These are phyloP conservation scores for Achroia grisella DNA, from an alignment of 1,140 invertebrate genomes.

Conservation along the genomic window DNA sequence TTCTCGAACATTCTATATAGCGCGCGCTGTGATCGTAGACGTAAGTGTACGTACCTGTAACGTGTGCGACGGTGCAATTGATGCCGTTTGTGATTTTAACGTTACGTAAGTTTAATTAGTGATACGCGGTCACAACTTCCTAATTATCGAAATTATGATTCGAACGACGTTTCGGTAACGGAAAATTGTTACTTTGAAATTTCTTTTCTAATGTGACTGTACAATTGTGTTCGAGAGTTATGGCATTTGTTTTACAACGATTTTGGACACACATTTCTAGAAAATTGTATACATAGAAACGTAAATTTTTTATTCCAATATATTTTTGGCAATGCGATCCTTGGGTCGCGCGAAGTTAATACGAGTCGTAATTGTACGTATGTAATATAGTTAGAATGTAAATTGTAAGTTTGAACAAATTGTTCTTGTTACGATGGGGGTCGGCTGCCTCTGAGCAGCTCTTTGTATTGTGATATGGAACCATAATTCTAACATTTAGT, in stretches of 20 bases:
- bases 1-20: slow-evolving; percentile 62
- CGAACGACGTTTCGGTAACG: too few species aligned
- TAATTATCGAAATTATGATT: not conserved
- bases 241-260: too few species aligned
- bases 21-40: slow-evolving; percentile 49
- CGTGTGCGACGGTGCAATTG: not conserved
- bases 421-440: slow-evolving; percentile 16
- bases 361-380: slow-evolving; percentile 12
- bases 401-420: slow-evolving; percentile 46
- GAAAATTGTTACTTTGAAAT: too few species aligned
- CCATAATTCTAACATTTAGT: slow-evolving; percentile 7
- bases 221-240: too few species aligned
- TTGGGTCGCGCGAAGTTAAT: slow-evolving; percentile 6
- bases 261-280: too few species aligned
- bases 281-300: too few species aligned
- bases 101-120: slow-evolving; percentile 1
- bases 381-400: slow-evolving; percentile 24
- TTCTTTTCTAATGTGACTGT: too few species aligned
- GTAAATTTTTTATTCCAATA: not conserved
- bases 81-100: too few species aligned
- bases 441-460: not conserved
- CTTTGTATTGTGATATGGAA: slow-evolving; percentile 12
- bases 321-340: not conserved
- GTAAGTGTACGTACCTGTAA: slow-evolving; percentile 33
- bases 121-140: slow-evolving; percentile 1